Percentiles rank a stretch among this genome's conserved stretches.
These are phyloP conservation scores for Campodea augens DNA, from an alignment of 1,140 invertebrate genomes.

Conservation along the genomic window DNA sequence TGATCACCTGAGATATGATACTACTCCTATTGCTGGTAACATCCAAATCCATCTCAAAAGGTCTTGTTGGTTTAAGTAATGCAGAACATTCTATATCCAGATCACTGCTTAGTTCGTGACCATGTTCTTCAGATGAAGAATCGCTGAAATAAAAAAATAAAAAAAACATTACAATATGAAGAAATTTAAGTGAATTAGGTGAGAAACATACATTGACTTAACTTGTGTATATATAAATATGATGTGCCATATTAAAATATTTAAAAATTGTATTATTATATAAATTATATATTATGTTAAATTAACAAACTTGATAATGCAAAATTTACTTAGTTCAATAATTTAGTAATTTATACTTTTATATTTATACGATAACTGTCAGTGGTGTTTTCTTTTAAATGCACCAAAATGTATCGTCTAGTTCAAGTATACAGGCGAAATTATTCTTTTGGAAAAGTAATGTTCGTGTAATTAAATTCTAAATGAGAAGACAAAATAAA, in stretches of 20 bases:
- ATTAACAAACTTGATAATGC: neutral
- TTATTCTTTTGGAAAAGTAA: too few relatives aligned
- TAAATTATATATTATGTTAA: neutral
- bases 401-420: too few relatives aligned
- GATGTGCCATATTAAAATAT: constrained; percentile 12
- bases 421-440: too few relatives aligned
- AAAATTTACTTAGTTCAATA: too few relatives aligned
- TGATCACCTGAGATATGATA: constrained; percentile 30
- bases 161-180: constrained; percentile 25
- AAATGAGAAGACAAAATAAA: too few relatives aligned
- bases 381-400: too few relatives aligned
- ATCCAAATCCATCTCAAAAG: constrained; percentile 33
- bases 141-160: constrained; percentile 31
- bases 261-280: neutral
- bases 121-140: constrained; percentile 26
- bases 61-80: constrained; percentile 20
- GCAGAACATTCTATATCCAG: constrained; percentile 18
- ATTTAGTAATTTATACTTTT: too few relatives aligned
- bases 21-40: constrained; percentile 33
- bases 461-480: too few relatives aligned
- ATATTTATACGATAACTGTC: too few relatives aligned
- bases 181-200: constrained; percentile 12
- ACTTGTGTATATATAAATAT: neutral
- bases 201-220: constrained; percentile 2
- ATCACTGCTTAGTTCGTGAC: constrained; percentile 23